A percentile compares a stretch with the other conserved stretches of the same genome.
These are phyloP conservation scores for Stegastes partitus DNA, from an alignment of 2,113 vertebrate genomes.

Conservation along the genomic window DNA sequence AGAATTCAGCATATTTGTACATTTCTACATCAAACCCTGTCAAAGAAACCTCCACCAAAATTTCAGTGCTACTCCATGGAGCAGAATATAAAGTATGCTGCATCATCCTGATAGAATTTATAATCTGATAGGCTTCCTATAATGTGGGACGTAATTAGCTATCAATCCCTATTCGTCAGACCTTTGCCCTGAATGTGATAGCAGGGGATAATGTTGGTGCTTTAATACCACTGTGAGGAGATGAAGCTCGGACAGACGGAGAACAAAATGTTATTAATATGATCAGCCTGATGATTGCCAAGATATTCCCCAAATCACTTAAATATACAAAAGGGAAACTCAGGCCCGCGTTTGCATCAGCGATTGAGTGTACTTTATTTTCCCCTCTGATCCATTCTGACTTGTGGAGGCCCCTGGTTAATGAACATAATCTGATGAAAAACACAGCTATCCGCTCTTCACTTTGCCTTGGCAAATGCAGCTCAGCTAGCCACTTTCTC, in stretches of 20 bases:
- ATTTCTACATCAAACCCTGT: too few species aligned
- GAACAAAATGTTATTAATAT: neutral
- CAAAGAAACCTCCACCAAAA: neutral
- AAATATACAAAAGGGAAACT: neutral
- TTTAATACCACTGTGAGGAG: neutral
- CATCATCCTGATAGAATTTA: too few species aligned
- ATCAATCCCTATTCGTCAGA: neutral
- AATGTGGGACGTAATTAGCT: conserved; percentile 7
- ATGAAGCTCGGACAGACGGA: neutral
- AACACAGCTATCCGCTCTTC: conserved; percentile 95
- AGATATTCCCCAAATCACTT: conserved; percentile 22
- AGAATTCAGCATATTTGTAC: too few species aligned
- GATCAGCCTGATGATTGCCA: neutral
- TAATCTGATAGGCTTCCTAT: neutral
- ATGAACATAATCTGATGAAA: conserved; percentile 97
- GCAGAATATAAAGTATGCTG: too few species aligned
- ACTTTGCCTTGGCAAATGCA: conserved; percentile 92
- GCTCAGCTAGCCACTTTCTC: conserved; percentile 73
- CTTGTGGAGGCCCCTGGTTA: conserved; percentile 76
- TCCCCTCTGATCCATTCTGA: conserved; percentile 44
- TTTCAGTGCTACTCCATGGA: neutral
- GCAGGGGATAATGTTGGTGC: neutral
- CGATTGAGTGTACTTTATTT: conserved; percentile 27
- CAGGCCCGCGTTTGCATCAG: conserved; percentile 22
- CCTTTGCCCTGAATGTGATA: neutral